Percentiles rank a stretch among this genome's conserved stretches.
Evolutionary conservation across 2,113 vertebrate genomes (phyloP).

Genomic region (Epinephelus lanceolatus): DNA sequence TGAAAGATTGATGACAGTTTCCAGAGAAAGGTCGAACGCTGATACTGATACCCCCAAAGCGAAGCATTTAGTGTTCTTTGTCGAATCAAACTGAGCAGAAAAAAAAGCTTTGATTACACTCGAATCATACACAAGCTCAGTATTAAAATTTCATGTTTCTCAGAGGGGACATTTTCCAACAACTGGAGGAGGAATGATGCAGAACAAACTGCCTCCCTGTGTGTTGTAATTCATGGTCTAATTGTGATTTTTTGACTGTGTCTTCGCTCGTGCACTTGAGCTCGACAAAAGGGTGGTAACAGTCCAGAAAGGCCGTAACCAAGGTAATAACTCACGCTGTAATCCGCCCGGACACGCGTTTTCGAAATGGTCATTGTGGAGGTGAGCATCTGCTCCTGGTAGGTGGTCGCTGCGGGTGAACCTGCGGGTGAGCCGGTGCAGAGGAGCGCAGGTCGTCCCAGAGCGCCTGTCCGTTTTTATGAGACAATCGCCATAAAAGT

Average conservation of each 20-base stretch:
- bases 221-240: slow-evolving; percentile 67
- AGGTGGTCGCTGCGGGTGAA: slow-evolving; percentile 75
- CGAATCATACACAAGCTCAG: slow-evolving; percentile 21
- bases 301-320: background rate
- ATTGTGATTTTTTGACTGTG: slow-evolving; percentile 38
- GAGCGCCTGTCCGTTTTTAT: slow-evolving; percentile 54
- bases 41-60: slow-evolving; percentile 27
- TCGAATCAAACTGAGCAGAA: slow-evolving; percentile 3
- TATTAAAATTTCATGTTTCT: slow-evolving; percentile 41
- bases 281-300: slow-evolving; percentile 15
- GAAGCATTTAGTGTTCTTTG: slow-evolving; percentile 11
- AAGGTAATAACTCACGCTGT: slow-evolving; percentile 47
- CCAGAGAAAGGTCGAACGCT: slow-evolving; percentile 28
- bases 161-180: slow-evolving; percentile 48
- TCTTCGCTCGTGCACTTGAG: slow-evolving; percentile 36
- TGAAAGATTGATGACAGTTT: slow-evolving; percentile 45
- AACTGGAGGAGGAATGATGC: slow-evolving; percentile 47
- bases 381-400: slow-evolving; percentile 62
- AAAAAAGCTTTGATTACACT: slow-evolving; percentile 30
- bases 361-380: slow-evolving; percentile 43
- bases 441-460: slow-evolving; percentile 31
- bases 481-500: slow-evolving; percentile 65
- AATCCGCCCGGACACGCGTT: slow-evolving; percentile 51
- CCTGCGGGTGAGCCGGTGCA: slow-evolving; percentile 39
- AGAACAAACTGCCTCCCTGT: slow-evolving; percentile 67